A percentile compares a stretch with the other conserved stretches of the same genome.
Conservation (phyloP, 1,140 invertebrate genomes). For the Uloborus diversus region DNA sequence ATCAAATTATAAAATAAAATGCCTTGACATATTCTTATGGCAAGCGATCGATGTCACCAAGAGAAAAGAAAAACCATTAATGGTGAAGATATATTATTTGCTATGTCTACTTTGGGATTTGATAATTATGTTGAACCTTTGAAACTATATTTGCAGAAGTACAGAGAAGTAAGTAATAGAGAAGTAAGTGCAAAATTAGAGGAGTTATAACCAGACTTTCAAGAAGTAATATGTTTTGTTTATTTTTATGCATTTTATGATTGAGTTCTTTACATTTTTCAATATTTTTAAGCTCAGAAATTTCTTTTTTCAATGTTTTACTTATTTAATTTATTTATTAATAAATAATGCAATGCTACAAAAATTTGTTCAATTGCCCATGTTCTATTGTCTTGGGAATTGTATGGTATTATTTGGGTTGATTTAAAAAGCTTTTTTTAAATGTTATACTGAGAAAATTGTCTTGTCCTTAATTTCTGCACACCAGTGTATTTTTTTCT, state of each 20-base stretch:
- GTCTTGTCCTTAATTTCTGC: too few species aligned
- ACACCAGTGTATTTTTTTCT: too few species aligned
- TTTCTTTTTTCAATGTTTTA: not conserved
- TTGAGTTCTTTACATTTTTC: not conserved
- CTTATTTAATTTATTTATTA: not conserved
- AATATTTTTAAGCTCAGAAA: not conserved
- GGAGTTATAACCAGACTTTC: too few species aligned
- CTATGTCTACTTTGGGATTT: constrained; percentile 96
- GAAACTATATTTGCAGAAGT: constrained; percentile 96
- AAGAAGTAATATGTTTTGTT: too few species aligned
- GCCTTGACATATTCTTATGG: constrained; percentile 65
- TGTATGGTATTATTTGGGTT: too few species aligned
- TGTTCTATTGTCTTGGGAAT: too few species aligned
- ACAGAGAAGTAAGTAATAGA: constrained; percentile 75
- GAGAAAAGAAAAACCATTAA: constrained; percentile 99
- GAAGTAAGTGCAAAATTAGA: too few species aligned
- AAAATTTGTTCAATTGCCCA: too few species aligned
- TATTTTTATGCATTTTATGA: not conserved
- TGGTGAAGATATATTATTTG: constrained; percentile 96
- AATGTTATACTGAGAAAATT: too few species aligned
- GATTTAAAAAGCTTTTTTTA: too few species aligned
- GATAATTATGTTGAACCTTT: constrained; percentile 98
- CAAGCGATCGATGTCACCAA: constrained; percentile 93
- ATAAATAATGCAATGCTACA: too few species aligned
- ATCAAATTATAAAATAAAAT: too few species aligned